phyloP scores from a whole-genome alignment of 2,797 vertebrate genomes.

The Megalops cyprinoides region DNA sequence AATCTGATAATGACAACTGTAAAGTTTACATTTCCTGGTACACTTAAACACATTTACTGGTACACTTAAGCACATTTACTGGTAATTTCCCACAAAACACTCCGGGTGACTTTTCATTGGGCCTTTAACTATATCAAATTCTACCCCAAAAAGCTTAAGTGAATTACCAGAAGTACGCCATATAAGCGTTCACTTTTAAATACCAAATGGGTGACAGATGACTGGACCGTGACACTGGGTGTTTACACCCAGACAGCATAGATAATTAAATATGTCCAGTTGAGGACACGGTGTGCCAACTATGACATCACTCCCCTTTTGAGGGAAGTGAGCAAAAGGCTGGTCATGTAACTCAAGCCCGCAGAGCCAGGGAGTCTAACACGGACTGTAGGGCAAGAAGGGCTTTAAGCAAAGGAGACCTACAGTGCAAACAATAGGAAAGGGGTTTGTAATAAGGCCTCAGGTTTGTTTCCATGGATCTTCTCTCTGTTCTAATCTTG shows the following conservation, averaged over 20 bases:
- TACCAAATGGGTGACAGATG: not conserved
- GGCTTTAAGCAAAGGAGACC: not conserved
- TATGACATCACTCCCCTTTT: slow-evolving; percentile 55
- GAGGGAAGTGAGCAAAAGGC: slow-evolving; percentile 30
- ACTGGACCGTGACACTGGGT: slow-evolving; percentile 9
- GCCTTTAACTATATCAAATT: slow-evolving; percentile 9
- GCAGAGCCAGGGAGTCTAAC: slow-evolving; percentile 34
- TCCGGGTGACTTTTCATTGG: not conserved
- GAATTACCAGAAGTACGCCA: not conserved
- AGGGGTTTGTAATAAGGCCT: not conserved
- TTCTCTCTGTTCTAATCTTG: not conserved
- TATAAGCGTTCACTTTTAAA: slow-evolving; percentile 7
- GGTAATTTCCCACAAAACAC: not conserved
- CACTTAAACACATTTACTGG: no score
- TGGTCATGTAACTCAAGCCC: slow-evolving; percentile 18
- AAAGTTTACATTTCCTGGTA: no score
- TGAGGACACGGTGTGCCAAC: slow-evolving; percentile 46
- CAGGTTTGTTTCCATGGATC: not conserved
- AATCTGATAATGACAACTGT: no score
- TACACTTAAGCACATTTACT: not conserved
- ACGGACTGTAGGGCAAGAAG: not conserved
- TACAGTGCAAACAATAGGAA: not conserved
- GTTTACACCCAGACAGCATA: slow-evolving; percentile 57
- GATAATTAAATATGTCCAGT: slow-evolving; percentile 61
- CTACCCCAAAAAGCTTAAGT: not conserved